These are phyloP conservation scores for Zoanthus solanderi DNA, from an alignment of 92 coral and sea anemone genomes.

Conservation along the genomic window DNA sequence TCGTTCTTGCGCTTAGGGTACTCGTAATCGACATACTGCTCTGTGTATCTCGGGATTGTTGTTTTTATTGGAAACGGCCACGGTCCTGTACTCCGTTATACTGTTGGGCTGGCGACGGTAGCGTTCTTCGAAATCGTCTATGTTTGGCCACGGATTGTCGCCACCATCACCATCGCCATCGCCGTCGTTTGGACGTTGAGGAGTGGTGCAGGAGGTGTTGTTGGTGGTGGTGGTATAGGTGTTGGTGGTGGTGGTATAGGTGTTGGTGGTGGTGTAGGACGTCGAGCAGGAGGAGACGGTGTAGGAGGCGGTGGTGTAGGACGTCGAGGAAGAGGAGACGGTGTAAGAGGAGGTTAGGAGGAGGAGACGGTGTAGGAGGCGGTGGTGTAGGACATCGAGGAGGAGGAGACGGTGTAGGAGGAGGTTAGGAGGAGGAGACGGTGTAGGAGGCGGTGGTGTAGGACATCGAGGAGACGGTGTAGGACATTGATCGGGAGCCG, in stretches of 20 bases:
- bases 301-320: neutral
- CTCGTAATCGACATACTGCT: neutral
- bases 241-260: neutral
- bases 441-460: too few relatives aligned
- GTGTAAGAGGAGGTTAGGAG: too few relatives aligned
- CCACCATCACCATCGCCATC: neutral
- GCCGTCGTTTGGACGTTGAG: neutral
- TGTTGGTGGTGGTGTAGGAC: neutral
- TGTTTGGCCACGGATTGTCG: neutral
- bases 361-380: too few relatives aligned
- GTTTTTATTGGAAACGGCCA: neutral
- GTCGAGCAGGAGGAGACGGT: neutral
- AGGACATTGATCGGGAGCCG: too few relatives aligned
- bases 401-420: too few relatives aligned
- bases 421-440: too few relatives aligned
- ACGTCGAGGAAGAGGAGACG: too few relatives aligned
- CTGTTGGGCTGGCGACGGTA: neutral
- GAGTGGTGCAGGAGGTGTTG: too few relatives aligned
- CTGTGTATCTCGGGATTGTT: neutral
- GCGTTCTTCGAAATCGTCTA: neutral
- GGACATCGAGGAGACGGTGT: too few relatives aligned
- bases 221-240: too few relatives aligned
- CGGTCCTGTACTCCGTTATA: neutral
- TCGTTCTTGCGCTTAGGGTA: neutral
- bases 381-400: too few relatives aligned